Evolutionary conservation across 2,888 invertebrate genomes (phyloP).

Genomic region (Megalurothrips usitatus): DNA sequence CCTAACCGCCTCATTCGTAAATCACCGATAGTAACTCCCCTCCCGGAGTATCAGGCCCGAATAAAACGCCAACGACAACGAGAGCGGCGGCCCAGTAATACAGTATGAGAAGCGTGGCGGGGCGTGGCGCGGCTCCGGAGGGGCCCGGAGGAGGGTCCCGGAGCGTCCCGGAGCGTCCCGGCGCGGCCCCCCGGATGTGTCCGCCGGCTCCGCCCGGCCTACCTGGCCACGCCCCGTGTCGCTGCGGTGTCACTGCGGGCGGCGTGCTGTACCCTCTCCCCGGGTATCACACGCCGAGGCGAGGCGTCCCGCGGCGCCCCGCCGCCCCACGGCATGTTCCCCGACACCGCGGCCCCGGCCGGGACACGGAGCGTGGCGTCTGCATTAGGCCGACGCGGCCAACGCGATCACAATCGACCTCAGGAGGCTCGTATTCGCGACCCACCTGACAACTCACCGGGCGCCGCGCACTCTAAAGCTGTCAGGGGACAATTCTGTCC

Average conservation of each 20-base stretch:
- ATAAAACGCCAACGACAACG: not conserved
- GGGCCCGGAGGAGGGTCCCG: not conserved
- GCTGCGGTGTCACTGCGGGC: not conserved
- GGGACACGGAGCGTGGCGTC: no score
- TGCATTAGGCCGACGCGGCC: no score
- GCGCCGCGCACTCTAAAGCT: no score
- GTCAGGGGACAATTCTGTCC: no score
- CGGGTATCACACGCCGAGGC: not conserved
- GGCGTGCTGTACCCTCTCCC: not conserved
- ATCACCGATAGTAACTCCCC: not conserved
- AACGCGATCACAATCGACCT: no score
- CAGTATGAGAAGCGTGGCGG: not conserved
- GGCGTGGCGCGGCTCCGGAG: not conserved
- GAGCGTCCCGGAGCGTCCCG: not conserved
- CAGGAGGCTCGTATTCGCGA: no score
- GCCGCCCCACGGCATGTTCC: not conserved
- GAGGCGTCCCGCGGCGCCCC: conserved; percentile 1
- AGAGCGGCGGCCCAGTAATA: not conserved
- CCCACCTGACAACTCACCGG: no score
- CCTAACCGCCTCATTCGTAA: no score
- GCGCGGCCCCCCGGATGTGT: not conserved
- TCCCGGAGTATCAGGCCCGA: no score
- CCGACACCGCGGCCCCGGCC: not conserved
- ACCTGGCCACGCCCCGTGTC: not conserved
- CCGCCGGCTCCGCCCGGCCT: not conserved